Conservation (phyloP, 2,888 invertebrate species). For the Argyresthia goedartella region DNA sequence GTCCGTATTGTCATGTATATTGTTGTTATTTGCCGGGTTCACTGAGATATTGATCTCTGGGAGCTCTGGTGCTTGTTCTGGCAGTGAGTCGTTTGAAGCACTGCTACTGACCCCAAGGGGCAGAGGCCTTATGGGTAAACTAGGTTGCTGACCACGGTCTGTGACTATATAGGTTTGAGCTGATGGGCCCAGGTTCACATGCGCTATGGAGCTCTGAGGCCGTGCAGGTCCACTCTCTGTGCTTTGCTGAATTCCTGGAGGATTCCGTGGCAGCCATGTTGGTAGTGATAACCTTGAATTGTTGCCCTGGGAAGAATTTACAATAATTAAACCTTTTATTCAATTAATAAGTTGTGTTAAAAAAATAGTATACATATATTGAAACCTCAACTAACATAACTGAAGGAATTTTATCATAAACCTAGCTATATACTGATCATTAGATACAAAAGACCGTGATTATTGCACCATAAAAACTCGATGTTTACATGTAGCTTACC, state of each 20-base stretch:
- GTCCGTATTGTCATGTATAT: conserved; percentile 54
- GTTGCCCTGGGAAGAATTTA: conserved; percentile 35
- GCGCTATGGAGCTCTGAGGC: conserved; percentile 56
- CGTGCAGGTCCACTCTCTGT: conserved; percentile 37
- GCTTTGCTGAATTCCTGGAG: conserved; percentile 42
- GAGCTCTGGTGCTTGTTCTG: conserved; percentile 36
- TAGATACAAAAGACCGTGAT: background rate
- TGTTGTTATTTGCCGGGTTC: conserved; percentile 58
- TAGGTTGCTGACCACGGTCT: conserved; percentile 32
- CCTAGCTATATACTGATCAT: too few species aligned
- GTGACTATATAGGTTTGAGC: conserved; percentile 45
- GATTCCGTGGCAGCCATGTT: conserved; percentile 53
- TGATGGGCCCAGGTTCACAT: conserved; percentile 39
- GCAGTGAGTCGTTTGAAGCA: conserved; percentile 40
- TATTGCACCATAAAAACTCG: background rate
- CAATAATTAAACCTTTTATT: too few species aligned
- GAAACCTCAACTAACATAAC: too few species aligned
- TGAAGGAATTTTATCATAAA: too few species aligned
- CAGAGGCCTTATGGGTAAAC: conserved; percentile 23
- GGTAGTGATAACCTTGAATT: conserved; percentile 54
- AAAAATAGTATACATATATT: too few species aligned
- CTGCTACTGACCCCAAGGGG: conserved; percentile 36
- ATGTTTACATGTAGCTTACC: conserved; percentile 30
- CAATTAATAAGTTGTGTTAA: too few species aligned
- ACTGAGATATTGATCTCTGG: conserved; percentile 52